Base-by-base conservation (phyloP, 2,113 vertebrate species). In the Alethe castanea region DNA sequence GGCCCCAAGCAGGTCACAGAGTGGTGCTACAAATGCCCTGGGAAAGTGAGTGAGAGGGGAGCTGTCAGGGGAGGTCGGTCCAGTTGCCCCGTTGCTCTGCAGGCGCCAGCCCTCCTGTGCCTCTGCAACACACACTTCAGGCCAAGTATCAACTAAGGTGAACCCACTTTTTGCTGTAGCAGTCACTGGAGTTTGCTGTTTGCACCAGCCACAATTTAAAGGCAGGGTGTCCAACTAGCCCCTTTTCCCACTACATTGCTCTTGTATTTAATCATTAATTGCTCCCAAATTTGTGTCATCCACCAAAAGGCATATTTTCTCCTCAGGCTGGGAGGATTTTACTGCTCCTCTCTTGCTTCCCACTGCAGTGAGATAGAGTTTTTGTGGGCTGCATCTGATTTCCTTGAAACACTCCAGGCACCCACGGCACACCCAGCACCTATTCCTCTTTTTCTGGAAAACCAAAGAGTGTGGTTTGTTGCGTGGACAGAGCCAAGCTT, bases 401-500 rank as follows among this genome's bases (percentile, higher is more conserved):
- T 40, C 35, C 45, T 85, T 53, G 31, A 17, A 50, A 65, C 44
- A 28, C 29, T n/a, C 14, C 22, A 23, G 45, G 40, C 13, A 36
- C 40, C 53, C 28, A 14, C 2, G 0, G 2, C 62, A 36, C 42
- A 73, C 7, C 25, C 40, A 73, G n/a, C 0, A 2, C 36, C 40
- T 72, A n/a, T 17, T 93, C 19, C 40, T 71, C 20, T 48, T 76
- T 76, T 56, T 62, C 40, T 54, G n/a, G 23, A 47, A 82, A 86
- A 65, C 35, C 29, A 23, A 36, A 50, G 71, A 15, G 6, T 38
- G 17, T 36, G 29, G 9, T 69, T 76, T 47, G 22, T 42, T 69
- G 18, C 62, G 25, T 48, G 14, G 56, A 48, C 56, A 36, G 18
- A 77, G 26, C 18, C 12, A 23, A 42, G 31, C 61, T 62, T 69